These are phyloP conservation scores for Fragum whitleyi DNA, from an alignment of 2,888 invertebrate genomes.

Conservation along the genomic window DNA sequence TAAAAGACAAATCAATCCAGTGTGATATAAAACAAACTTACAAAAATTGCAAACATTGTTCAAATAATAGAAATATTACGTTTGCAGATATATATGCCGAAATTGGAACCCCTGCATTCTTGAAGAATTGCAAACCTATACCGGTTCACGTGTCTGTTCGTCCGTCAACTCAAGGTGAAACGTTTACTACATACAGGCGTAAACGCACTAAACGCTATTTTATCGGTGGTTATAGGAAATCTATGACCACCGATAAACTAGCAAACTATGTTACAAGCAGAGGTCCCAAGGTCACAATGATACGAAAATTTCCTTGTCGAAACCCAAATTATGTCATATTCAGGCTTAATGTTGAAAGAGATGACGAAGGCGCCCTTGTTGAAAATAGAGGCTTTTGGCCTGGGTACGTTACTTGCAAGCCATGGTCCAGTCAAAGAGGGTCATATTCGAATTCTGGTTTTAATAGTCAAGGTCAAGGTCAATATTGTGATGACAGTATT, in stretches of 20 bases:
- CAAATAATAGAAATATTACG: neutral
- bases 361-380: neutral
- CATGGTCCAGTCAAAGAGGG: neutral
- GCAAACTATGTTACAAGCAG: constrained; percentile 7
- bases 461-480: too few species aligned
- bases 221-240: constrained; percentile 9
- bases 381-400: constrained; percentile 10
- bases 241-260: constrained; percentile 12
- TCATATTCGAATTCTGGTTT: neutral
- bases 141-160: neutral
- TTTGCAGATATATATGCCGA: neutral
- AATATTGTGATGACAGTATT: neutral
- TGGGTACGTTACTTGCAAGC: neutral
- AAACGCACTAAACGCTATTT: constrained; percentile 8
- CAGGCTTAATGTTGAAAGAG: neutral
- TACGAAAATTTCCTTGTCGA: neutral
- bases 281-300: constrained; percentile 10
- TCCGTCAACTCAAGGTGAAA: neutral
- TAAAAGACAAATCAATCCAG: neutral
- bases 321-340: neutral
- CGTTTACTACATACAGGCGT: neutral
- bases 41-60: neutral
- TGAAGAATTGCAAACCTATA: neutral
- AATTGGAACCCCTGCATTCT: neutral
- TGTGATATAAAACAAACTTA: neutral